Base-by-base conservation (phyloP, 1,140 invertebrate species). In the Oncopodura yosiiana region DNA sequence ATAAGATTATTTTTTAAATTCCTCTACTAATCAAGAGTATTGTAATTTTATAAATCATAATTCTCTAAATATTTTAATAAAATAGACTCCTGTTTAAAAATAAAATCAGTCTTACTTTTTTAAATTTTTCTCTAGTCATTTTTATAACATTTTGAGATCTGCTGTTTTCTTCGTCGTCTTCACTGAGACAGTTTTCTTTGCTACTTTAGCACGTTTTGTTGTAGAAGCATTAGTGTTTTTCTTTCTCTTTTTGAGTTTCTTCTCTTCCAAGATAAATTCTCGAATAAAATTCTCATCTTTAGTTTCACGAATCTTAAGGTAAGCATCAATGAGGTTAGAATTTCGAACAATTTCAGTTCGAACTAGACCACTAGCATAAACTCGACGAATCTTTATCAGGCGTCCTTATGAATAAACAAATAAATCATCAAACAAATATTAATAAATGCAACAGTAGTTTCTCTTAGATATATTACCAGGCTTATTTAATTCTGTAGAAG, bases 291-390 rank as follows among this genome's bases (percentile, higher is more conserved):
- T 68, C 9, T 72, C 69, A 66, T 79, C 77, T 64, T 78, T 77
- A 1, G 77, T 79, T 53, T 73, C 73, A 23, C 78, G 68, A 37
- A 83, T 80, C 32, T 74, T 66, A 3, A 78, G 69, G 67, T 83
- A 82, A 5, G 77, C 76, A 53, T 81, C 78, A 62, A 82, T 81
- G 3, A 83, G 72, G n/a, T 74, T 69, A 11, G 76, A 74, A 59
- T 79, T 78, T 0, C 73, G 68, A 3, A 83, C 78, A 53, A 75
- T 75, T 67, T 82, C 80, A 26, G 74, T 72, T 18, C 78, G 67
- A 1, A 75, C 73, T 38, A 70, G 72, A 5, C 79, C 80, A 51
- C 76, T 73, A 9, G 71, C 67, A 60, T 78, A 78, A 5, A 75
- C 81, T 45, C 80, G 68, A 27, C 73, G 74, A 42, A 82, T 82